Percentiles rank a stretch among this genome's conserved stretches.
These are phyloP conservation scores for Perognathus longimembris DNA, from an alignment of 2,113 vertebrate genomes.

Conservation along the genomic window DNA sequence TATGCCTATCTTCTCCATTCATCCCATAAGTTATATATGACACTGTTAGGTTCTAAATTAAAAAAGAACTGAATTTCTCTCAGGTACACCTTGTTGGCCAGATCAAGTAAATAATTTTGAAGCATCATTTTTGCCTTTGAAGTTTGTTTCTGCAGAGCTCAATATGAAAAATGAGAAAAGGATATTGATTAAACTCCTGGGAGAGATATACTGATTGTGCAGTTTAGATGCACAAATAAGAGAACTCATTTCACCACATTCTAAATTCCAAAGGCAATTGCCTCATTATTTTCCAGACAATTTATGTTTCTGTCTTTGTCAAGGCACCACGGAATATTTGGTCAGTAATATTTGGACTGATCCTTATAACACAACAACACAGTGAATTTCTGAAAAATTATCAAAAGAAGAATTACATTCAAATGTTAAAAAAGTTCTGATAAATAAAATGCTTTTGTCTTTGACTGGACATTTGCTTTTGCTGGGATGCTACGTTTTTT, in stretches of 20 bases:
- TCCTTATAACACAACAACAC: neutral
- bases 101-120: neutral
- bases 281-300: slow-evolving; percentile 44
- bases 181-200: slow-evolving; percentile 62
- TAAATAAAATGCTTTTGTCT: neutral
- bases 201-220: slow-evolving; percentile 55
- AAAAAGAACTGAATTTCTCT: slow-evolving; percentile 28
- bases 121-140: slow-evolving; percentile 24
- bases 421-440: neutral
- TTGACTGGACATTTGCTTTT: neutral
- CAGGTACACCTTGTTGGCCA: neutral
- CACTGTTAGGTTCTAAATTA: slow-evolving; percentile 5
- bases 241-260: slow-evolving; percentile 34
- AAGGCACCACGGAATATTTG: slow-evolving; percentile 32
- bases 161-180: slow-evolving; percentile 1
- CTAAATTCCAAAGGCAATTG: slow-evolving; percentile 50
- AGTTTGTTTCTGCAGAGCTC: slow-evolving; percentile 46
- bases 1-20: neutral
- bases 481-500: neutral
- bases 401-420: neutral
- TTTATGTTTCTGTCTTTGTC: slow-evolving; percentile 42
- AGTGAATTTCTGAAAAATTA: neutral
- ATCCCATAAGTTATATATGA: neutral
- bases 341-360: neutral
- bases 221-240: slow-evolving; percentile 30